A percentile compares a stretch with the other conserved stretches of the same genome.
Conservation (phyloP, 2,797 vertebrate genomes). For the Garrulus glandarius region DNA sequence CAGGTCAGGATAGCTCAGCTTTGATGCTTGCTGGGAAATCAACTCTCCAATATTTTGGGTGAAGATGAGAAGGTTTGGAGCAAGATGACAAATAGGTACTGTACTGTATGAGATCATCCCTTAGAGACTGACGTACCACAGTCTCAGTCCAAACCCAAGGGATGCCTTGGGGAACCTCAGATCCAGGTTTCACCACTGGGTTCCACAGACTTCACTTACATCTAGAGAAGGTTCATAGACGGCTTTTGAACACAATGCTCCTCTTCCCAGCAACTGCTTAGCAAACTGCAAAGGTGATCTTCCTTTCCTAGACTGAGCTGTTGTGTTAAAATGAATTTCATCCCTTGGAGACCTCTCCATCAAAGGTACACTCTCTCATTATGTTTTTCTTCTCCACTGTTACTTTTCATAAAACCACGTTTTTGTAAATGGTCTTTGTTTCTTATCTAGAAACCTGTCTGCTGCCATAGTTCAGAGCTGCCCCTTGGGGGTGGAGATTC, state of each 20-base stretch:
- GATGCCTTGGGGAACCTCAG: background rate
- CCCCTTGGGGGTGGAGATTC: background rate
- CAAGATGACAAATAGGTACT: background rate
- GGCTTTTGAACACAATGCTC: background rate
- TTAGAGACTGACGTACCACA: background rate
- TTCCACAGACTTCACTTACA: background rate
- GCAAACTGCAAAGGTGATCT: background rate
- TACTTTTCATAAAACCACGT: background rate
- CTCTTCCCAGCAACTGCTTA: background rate
- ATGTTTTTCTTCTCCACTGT: background rate
- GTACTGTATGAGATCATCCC: background rate
- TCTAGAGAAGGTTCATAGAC: background rate
- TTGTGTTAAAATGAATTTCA: background rate
- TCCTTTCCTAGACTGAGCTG: background rate
- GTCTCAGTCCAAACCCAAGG: background rate
- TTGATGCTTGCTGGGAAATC: background rate
- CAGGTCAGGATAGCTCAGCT: background rate
- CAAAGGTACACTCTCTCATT: background rate
- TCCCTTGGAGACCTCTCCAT: background rate
- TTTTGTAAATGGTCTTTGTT: background rate
- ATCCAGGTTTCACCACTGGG: background rate
- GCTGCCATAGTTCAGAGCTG: background rate
- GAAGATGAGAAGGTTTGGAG: background rate
- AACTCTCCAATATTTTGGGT: background rate
- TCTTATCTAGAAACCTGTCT: background rate